Conservation (phyloP, 2,797 vertebrate genomes). For the Gymnoscopelus microlampas region DNA sequence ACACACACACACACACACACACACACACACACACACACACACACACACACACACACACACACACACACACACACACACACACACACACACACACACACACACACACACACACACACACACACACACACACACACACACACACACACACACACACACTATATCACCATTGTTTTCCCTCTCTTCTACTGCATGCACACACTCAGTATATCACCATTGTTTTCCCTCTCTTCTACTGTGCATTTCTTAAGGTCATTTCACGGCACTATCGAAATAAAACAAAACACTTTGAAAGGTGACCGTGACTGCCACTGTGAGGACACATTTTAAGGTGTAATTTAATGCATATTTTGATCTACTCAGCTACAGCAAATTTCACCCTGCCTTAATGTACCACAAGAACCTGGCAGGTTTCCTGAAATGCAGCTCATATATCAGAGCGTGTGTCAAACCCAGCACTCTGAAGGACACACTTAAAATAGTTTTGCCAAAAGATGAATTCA, state of each 20-base stretch:
- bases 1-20: slow-evolving; percentile 8
- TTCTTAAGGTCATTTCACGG: slow-evolving; percentile 4
- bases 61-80: too few species aligned
- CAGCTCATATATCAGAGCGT: slow-evolving; percentile 34
- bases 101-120: too few species aligned
- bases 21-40: neutral
- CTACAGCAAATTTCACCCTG: slow-evolving; percentile 41
- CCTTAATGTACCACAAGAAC: slow-evolving; percentile 25
- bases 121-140: too few species aligned
- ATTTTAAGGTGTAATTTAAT: slow-evolving; percentile 48
- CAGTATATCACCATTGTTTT: too few species aligned
- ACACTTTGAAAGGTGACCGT: slow-evolving; percentile 46
- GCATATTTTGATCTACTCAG: slow-evolving; percentile 47
- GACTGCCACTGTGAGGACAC: slow-evolving; percentile 40
- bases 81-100: too few species aligned
- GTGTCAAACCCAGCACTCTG: slow-evolving; percentile 23
- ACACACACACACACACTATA: too few species aligned
- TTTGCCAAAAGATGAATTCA: slow-evolving; percentile 42
- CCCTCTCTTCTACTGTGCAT: too few species aligned
- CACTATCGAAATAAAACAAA: slow-evolving; percentile 24
- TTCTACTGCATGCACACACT: too few species aligned
- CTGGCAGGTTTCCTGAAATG: slow-evolving; percentile 51
- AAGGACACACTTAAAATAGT: slow-evolving; percentile 48
- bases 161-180: too few species aligned
- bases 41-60: too few species aligned